Evolutionary conservation across 2,888 invertebrate species (phyloP).

Genomic region (Oscheius sp.): DNA sequence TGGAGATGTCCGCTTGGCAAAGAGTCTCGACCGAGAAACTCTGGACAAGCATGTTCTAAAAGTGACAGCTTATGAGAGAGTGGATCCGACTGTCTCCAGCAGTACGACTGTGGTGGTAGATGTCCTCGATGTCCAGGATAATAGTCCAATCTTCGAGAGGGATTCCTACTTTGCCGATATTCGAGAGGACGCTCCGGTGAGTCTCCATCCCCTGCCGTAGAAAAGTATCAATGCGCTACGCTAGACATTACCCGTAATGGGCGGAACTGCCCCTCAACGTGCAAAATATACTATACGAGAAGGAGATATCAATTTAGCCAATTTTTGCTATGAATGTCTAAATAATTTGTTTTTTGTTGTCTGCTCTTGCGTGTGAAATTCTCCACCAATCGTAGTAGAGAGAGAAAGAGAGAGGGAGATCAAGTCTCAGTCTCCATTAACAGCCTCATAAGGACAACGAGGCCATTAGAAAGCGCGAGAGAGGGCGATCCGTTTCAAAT

Average conservation of each 20-base stretch:
- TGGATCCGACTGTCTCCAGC: slow-evolving; percentile 63
- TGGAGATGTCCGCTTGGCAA: slow-evolving; percentile 65
- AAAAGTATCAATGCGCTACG: slow-evolving; percentile 13
- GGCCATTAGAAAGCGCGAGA: slow-evolving; percentile 8
- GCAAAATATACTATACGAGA: background rate
- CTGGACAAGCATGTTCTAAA: slow-evolving; percentile 66
- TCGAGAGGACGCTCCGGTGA: slow-evolving; percentile 79
- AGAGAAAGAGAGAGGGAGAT: too few relatives aligned
- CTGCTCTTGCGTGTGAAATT: too few relatives aligned
- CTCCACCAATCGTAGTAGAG: too few relatives aligned
- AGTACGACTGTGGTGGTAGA: slow-evolving; percentile 76
- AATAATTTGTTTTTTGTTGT: too few relatives aligned
- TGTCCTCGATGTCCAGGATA: slow-evolving; percentile 93
- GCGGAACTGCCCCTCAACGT: slow-evolving; percentile 4
- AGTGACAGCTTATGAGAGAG: slow-evolving; percentile 66
- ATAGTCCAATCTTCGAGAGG: slow-evolving; percentile 90
- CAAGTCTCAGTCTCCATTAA: slow-evolving; percentile 7
- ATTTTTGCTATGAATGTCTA: background rate
- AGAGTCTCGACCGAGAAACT: slow-evolving; percentile 64
- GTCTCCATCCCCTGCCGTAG: slow-evolving; percentile 9
- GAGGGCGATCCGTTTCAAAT: background rate
- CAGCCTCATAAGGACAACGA: slow-evolving; percentile 10
- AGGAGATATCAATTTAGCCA: background rate
- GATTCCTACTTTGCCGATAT: slow-evolving; percentile 87
- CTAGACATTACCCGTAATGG: background rate